phyloP scores from a whole-genome alignment of 2,888 invertebrate genomes.

The Eucera pruinosa region DNA sequence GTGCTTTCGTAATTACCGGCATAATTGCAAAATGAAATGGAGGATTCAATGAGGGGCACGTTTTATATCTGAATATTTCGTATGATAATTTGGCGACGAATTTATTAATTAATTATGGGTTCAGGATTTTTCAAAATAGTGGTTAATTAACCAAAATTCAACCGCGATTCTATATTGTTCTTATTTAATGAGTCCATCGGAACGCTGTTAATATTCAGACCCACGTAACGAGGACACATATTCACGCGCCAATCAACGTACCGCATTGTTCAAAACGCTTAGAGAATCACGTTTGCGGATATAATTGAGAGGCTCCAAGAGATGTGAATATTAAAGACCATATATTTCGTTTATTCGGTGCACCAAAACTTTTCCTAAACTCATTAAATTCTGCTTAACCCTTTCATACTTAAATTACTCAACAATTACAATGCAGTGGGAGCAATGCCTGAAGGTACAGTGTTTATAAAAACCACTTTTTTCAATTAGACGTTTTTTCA shows the following conservation, averaged over 20 bases:
- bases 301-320: constrained; percentile 8
- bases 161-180: neutral
- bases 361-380: neutral
- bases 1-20: no score
- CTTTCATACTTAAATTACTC: no score
- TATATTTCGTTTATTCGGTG: neutral
- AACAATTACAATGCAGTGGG: no score
- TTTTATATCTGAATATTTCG: no score
- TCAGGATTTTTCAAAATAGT: neutral
- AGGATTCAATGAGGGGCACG: no score
- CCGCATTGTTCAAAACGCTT: constrained; percentile 11
- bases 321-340: constrained; percentile 8
- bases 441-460: no score
- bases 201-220: constrained; percentile 5
- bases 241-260: neutral
- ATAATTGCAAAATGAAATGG: no score
- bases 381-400: constrained; percentile 13
- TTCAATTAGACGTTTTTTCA: no score
- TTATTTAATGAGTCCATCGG: constrained; percentile 2
- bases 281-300: neutral
- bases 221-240: neutral
- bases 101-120: no score
- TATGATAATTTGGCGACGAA: no score
- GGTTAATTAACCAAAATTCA: neutral
- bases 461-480: no score